Base-by-base conservation (phyloP, 1,140 invertebrate species). In the Drosophila teissieri region DNA sequence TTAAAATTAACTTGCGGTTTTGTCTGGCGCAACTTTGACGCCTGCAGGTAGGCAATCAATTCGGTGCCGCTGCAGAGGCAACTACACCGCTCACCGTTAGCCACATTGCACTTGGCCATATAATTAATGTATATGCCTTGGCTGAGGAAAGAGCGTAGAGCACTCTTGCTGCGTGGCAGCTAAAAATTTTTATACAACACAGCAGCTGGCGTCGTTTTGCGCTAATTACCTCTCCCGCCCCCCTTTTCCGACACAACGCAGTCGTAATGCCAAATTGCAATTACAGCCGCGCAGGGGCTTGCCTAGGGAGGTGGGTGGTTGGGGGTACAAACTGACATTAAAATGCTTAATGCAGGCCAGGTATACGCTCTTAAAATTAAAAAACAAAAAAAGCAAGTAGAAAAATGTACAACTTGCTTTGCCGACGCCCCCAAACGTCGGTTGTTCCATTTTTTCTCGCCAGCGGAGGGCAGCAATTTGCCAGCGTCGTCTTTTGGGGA, bases 1-100 rank as follows among this genome's bases (percentile, higher is more conserved):
- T 88, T 84, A 78, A 89, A 89, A 89, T 89, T 89, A 89, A 89
- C 84, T 89, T 89, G 84, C 73, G 84, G 84, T 77, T 85, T 65
- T 88, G 80, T 83, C 80, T 83, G 80, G 68, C 67, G 78, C 69
- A 85, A 85, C 82, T 85, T 85, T 88, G 79, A 88, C 79, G 82
- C 82, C 82, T 86, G 83, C 79, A 86, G 82, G 79, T 86, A 88
- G 79, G 82, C 80, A 88, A 86, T 86, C 82, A 86, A 86, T 86
- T 88, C 77, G 73, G 61, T 27, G 10, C 52, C 55, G n/a, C 49
- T 7, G 5, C 10, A 31, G 11, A 39, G 34, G 42, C 58, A 17
- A 19, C 40, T 15, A 31, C 24, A 4, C 48, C 8, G 31, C 31
- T 19, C 24, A n/a, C n/a, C 10, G 31, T 31, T 7, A 36, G 15